Conservation (phyloP, 2,888 invertebrate species). For the Diarsia brunnea region DNA sequence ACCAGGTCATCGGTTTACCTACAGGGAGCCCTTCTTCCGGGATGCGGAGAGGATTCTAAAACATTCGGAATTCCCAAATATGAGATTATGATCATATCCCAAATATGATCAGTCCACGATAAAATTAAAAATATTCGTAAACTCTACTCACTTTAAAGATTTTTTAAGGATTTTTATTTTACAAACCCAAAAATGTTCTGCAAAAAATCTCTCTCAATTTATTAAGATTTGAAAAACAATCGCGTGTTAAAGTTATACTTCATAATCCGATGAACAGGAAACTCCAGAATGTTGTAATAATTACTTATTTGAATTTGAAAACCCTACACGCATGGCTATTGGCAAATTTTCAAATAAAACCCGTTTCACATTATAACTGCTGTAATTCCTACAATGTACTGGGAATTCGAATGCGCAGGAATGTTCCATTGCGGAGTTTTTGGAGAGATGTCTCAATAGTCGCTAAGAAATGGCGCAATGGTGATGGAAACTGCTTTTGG, state of each 20-base stretch:
- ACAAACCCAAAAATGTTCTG: background rate
- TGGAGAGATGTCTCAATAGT: slow-evolving; percentile 25
- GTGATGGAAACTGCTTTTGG: slow-evolving; percentile 28
- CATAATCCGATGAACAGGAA: background rate
- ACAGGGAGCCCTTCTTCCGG: background rate
- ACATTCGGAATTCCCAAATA: background rate
- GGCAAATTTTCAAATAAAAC: slow-evolving; percentile 76
- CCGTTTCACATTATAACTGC: slow-evolving; percentile 55
- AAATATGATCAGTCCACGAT: background rate
- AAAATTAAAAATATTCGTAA: background rate
- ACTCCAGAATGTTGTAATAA: background rate
- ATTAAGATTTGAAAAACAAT: background rate
- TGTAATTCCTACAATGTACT: slow-evolving; percentile 41
- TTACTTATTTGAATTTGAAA: background rate
- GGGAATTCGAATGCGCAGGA: slow-evolving; percentile 38
- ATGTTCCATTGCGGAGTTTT: slow-evolving; percentile 46
- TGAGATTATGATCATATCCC: background rate
- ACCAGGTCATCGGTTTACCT: no score
- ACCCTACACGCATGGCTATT: slow-evolving; percentile 67
- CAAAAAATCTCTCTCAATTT: background rate
- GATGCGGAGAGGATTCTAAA: background rate
- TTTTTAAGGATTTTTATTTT: background rate
- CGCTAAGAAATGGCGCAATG: slow-evolving; percentile 49
- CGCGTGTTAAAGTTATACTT: background rate
- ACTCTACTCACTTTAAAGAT: background rate